Conservation (phyloP, 1,140 invertebrate genomes). For the Lepidurus packardi region DNA sequence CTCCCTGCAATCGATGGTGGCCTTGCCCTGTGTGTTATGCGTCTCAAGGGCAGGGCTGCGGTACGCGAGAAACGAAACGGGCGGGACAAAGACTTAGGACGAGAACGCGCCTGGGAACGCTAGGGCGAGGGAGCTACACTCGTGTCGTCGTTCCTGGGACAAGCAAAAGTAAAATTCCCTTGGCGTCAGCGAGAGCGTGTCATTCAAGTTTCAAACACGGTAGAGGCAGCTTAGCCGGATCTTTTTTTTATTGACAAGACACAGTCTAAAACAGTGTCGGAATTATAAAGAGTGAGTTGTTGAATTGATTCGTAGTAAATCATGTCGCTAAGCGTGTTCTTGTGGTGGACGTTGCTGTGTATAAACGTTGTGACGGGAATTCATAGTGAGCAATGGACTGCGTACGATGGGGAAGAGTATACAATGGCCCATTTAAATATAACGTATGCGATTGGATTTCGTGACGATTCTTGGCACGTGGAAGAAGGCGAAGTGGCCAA, state of each 20-base stretch:
- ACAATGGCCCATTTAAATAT: conserved; percentile 39
- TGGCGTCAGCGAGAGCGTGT: too few relatives aligned
- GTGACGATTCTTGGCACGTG: conserved; percentile 35
- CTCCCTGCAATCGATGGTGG: neutral
- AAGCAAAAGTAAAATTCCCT: neutral
- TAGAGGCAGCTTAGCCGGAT: too few relatives aligned
- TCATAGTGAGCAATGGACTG: conserved; percentile 29
- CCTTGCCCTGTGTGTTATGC: conserved; percentile 20
- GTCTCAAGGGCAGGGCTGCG: conserved; percentile 20
- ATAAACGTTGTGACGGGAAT: neutral
- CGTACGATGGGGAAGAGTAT: conserved; percentile 37
- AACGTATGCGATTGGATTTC: conserved; percentile 36
- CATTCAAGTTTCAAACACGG: too few relatives aligned
- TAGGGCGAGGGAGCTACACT: neutral
- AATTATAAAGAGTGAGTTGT: neutral
- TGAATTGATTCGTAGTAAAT: neutral
- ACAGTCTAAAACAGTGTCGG: too few relatives aligned
- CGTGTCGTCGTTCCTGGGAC: neutral
- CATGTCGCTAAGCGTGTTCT: neutral
- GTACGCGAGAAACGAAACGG: neutral
- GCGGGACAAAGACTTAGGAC: neutral
- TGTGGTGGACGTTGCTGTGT: neutral
- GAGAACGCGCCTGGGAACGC: neutral
- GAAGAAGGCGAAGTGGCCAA: conserved; percentile 50
- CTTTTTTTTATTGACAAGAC: too few relatives aligned